Base-by-base conservation (phyloP, 2,888 invertebrate species). In the Boloria euphrosyne region DNA sequence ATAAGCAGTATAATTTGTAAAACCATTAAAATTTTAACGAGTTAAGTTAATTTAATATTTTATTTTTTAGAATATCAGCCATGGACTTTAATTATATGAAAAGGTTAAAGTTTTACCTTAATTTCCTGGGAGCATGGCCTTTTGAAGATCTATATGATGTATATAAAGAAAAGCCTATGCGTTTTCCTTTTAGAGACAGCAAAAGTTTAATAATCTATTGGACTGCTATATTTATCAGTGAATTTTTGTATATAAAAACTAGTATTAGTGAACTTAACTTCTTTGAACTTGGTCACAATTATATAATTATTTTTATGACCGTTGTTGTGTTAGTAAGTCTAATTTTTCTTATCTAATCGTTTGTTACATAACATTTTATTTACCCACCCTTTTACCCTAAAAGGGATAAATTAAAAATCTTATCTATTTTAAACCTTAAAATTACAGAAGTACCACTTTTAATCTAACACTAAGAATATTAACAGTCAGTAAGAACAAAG, bases 11-110 rank as follows among this genome's bases (percentile, higher is more conserved):
- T 38, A 38, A 38, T 38, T 38, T 10, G 31, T 31, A 38, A 38
- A 38, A 38, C n/a, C 16, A 14, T 14, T 14, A 0, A 16, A 16
- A 16, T 16, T 49, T 16, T 16, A 7, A 49, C 7, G 10, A 38
- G 31, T 49, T 49, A 16, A 49, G 16, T n/a, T 49, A 49, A 7
- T 16, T 16, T 47, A 31, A 10, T 3, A 47, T 16, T 16, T 27
- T 16, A 58, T 51, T 50, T 55, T 31, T 3, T 31, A 64, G 57
- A 14, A 13, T 16, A 47, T 52, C 59, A 2, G 46, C 52, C 6
- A 65, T 65, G 59, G 65, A 65, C 44, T 38, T 65, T 13, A 46
- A 17, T n/a, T 59, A 59, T 31, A 59, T 59, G 51, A 52, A 53
- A 22, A 43, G 31, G 14, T 14, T 53, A 0, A 51, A 53, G 38